phyloP scores from a whole-genome alignment of 2,113 vertebrate species.

The Lepidothrix coronata region DNA sequence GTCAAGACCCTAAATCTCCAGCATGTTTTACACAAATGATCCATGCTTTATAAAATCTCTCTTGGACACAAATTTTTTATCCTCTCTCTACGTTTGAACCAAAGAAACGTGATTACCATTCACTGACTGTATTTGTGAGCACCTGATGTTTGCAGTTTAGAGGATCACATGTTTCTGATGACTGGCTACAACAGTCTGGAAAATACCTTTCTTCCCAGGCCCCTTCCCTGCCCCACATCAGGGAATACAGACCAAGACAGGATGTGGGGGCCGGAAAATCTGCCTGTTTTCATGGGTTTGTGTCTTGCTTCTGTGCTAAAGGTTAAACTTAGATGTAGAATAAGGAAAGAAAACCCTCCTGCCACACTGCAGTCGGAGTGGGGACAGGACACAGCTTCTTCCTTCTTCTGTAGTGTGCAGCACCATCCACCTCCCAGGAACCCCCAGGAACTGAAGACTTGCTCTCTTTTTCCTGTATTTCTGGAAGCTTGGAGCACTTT shows the following conservation, averaged over 20 bases:
- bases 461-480: neutral
- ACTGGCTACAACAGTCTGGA: neutral
- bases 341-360: neutral
- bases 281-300: neutral
- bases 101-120: neutral
- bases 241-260: neutral
- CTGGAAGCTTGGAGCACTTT: neutral
- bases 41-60: neutral
- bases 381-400: neutral
- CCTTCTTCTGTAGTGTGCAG: neutral
- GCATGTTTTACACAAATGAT: neutral
- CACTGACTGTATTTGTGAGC: neutral
- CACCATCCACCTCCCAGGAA: neutral
- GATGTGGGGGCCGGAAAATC: neutral
- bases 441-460: neutral
- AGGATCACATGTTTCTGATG: neutral
- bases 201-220: neutral
- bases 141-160: neutral
- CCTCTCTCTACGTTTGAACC: neutral
- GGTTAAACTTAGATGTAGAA: neutral
- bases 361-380: too few relatives aligned
- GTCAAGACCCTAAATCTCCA: neutral
- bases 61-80: neutral
- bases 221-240: neutral
- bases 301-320: neutral